Base-by-base conservation (phyloP, 2,797 vertebrate genomes). In the Cichlasoma orientale region DNA sequence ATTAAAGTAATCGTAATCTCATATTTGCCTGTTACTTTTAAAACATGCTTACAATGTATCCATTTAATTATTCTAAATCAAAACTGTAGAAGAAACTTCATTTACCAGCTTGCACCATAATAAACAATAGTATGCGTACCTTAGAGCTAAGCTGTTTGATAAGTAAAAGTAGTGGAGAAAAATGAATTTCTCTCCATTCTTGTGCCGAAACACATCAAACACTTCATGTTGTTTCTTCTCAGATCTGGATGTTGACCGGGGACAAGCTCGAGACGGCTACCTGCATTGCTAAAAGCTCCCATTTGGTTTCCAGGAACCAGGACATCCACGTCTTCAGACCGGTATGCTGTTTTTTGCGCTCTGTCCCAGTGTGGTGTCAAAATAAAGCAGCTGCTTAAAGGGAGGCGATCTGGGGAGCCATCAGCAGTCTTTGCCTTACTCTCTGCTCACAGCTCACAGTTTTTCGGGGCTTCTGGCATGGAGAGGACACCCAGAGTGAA, bases 161-260 rank as follows among this genome's bases (percentile, higher is more conserved):
- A 13, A 5, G 27, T 27, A 7, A 33, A 44, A 66, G 61, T 19
- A 4, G 18, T 66, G 38, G 23, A 7, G 36, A 52, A 52, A 69
- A 31, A 25, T 41, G 18, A 18, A 41, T 41, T 41, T 13, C 16
- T 38, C 58, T 16, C 12, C 33, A 23, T 38, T 59, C 21, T 38
- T 61, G 58, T 61, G n/a, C n/a, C 5, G 58, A 41, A 61, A 61
- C 59, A 9, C 33, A 36, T 36, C 33, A 36, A 36, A 3, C 27
- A 12, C 2, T 38, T 50, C 3, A 1, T 16, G 0, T 1, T 25
- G 2, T 44, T 54, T 7, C 78, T 82, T 59, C 89, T 80, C 81
- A 99, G 98, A 97, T 99, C 89, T 99, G 98, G 98, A 99, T 99
- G 98, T 88, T 99, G 87, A 99, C 98, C 0, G 98, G 98, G 9